phyloP scores from a whole-genome alignment of 2,797 vertebrate genomes.

The Paguma larvata region DNA sequence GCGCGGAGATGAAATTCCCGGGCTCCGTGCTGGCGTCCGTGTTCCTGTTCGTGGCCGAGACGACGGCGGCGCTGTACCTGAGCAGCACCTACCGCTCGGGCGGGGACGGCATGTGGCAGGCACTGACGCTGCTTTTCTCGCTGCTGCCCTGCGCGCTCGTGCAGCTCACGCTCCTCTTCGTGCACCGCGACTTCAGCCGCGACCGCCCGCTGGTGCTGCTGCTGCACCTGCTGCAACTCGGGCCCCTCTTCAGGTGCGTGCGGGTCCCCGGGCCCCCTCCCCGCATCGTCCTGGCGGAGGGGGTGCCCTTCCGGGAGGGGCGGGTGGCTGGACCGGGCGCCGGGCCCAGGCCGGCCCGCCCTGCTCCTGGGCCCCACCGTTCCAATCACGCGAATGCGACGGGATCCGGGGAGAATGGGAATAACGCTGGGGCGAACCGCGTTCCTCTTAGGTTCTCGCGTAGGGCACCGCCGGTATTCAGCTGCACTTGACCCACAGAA shows the following conservation, averaged over 20 bases:
- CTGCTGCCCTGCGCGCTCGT: slow-evolving; percentile 95
- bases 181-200: slow-evolving; percentile 97
- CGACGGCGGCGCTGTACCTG: slow-evolving; percentile 94
- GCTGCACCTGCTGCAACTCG: slow-evolving; percentile 97
- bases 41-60: slow-evolving; percentile 96
- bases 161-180: slow-evolving; percentile 97
- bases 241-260: slow-evolving; percentile 95
- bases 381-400: neutral
- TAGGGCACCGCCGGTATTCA: neutral
- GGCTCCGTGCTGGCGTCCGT: slow-evolving; percentile 96
- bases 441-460: neutral
- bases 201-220: slow-evolving; percentile 96
- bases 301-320: neutral
- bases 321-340: neutral
- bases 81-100: slow-evolving; percentile 94
- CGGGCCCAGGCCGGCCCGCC: neutral
- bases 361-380: neutral
- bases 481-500: neutral
- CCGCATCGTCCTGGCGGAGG: neutral
- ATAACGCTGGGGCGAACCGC: neutral
- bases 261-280: neutral
- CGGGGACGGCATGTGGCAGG: slow-evolving; percentile 96
- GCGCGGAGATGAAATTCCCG: slow-evolving; percentile 95
- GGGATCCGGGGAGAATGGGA: neutral
- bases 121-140: slow-evolving; percentile 96